Base-by-base conservation (phyloP, 2,113 vertebrate species). In the Peucedramus taeniatus region DNA sequence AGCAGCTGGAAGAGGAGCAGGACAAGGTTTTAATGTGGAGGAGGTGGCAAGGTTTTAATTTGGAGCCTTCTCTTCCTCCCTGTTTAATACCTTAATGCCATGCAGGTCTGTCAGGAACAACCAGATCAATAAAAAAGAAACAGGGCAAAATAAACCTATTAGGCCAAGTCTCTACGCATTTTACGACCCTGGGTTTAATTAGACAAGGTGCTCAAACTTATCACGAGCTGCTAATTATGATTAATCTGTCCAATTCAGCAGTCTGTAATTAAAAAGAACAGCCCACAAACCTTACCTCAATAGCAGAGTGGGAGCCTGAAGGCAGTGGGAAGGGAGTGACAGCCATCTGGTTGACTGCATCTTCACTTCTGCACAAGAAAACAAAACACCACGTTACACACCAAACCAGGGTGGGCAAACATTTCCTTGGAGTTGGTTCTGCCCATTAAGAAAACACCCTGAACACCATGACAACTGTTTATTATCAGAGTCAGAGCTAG, bases 301-400 rank as follows among this genome's bases (percentile, higher is more conserved):
- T 33, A 66, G 97, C 96, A 89, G 96, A 97, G 6, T 98, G 98
- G 13, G 98, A 98, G 56, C 97, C 96, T 59, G 98, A 94, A 27
- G 98, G 98, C 31, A 98, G 63, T 0, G 98, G 98, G 84, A 98
- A 98, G 23, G 99, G 99, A 64, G 98, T 81, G 39, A 99, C 99
- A 0, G 99, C 99, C 99, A 99, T 99, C 96, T 99, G 99, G 91
- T 98, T 98, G 92, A 99, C 96, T 10, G 99, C 99, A 92, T 99
- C 99, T 94, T 99, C 98, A 83, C 98, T 98, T 97, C 98, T 99
- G 98, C 7, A 63, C 80, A 92, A 89, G 2, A 49, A 47, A 66
- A 6, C 91, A 61, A 7, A 64, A 3, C 57, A 93, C 22, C 39
- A 28, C 3, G 39, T 65, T n/a, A 96, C 30, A 57, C 59, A 44